Percentiles rank a stretch among this genome's conserved stretches.
These are phyloP conservation scores for Camponotus vicinus DNA, from an alignment of 1,140 invertebrate species.

Conservation along the genomic window DNA sequence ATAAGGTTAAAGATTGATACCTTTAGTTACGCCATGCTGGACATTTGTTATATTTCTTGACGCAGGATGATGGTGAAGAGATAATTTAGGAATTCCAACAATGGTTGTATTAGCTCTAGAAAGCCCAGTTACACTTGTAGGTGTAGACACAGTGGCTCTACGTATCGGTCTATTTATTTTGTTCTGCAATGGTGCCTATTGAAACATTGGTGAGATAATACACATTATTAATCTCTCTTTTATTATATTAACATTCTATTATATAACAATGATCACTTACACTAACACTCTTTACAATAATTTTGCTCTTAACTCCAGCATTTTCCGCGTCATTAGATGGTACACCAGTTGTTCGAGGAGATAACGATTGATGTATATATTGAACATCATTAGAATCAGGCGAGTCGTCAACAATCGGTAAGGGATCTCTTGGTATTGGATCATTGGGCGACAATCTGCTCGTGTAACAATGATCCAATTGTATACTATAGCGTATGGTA, in stretches of 20 bases:
- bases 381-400: conserved; percentile 77
- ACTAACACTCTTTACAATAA: conserved; percentile 59
- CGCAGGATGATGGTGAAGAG: conserved; percentile 23
- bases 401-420: conserved; percentile 78
- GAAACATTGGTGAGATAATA: not conserved
- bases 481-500: conserved; percentile 81
- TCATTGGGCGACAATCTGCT: conserved; percentile 81
- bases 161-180: conserved; percentile 67
- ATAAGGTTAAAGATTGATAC: conserved; percentile 26
- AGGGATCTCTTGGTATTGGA: conserved; percentile 80
- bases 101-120: conserved; percentile 40
- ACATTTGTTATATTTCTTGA: conserved; percentile 54
- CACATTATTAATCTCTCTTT: not conserved
- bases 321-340: conserved; percentile 31
- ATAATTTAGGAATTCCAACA: conserved; percentile 67
- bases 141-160: conserved; percentile 38
- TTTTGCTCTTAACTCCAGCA: conserved; percentile 48
- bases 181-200: conserved; percentile 11
- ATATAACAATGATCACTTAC: conserved; percentile 14
- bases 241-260: not conserved
- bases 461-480: conserved; percentile 86
- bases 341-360: conserved; percentile 40
- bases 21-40: conserved; percentile 61
- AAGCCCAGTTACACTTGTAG: conserved; percentile 15
- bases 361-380: conserved; percentile 62